These are phyloP conservation scores for Plecotus auritus DNA, from an alignment of 2,113 vertebrate genomes.

Conservation along the genomic window DNA sequence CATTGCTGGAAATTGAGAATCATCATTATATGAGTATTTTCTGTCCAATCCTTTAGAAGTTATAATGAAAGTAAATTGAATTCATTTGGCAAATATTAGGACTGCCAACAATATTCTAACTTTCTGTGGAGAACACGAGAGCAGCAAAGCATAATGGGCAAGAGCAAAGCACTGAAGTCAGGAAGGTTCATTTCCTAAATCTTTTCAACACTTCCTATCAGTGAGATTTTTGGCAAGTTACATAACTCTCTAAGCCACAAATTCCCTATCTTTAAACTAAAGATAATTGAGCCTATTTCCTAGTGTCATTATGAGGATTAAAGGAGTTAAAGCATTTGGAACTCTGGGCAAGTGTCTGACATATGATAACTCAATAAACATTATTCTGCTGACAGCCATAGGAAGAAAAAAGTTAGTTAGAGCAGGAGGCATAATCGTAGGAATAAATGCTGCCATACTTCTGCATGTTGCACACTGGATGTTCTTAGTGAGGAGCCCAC, in stretches of 20 bases:
- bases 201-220: slow-evolving; percentile 9
- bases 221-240: slow-evolving; percentile 39
- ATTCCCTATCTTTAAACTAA: slow-evolving; percentile 51
- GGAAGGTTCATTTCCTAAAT: slow-evolving; percentile 32
- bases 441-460: background rate
- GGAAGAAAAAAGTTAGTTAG: background rate
- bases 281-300: slow-evolving; percentile 47
- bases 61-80: slow-evolving; percentile 25
- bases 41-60: background rate
- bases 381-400: background rate
- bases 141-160: background rate
- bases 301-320: slow-evolving; percentile 51
- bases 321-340: slow-evolving; percentile 45
- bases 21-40: background rate
- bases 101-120: slow-evolving; percentile 17
- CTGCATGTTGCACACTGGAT: background rate
- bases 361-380: slow-evolving; percentile 58
- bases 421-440: background rate
- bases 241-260: slow-evolving; percentile 18
- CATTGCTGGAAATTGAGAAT: background rate
- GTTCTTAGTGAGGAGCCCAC: background rate
- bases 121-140: background rate
- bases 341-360: slow-evolving; percentile 18
- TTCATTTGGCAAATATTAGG: slow-evolving; percentile 36
- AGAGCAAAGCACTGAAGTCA: background rate